Evolutionary conservation across 2,113 vertebrate species (phyloP).

Genomic region (Anarrhichthys ocellatus): DNA sequence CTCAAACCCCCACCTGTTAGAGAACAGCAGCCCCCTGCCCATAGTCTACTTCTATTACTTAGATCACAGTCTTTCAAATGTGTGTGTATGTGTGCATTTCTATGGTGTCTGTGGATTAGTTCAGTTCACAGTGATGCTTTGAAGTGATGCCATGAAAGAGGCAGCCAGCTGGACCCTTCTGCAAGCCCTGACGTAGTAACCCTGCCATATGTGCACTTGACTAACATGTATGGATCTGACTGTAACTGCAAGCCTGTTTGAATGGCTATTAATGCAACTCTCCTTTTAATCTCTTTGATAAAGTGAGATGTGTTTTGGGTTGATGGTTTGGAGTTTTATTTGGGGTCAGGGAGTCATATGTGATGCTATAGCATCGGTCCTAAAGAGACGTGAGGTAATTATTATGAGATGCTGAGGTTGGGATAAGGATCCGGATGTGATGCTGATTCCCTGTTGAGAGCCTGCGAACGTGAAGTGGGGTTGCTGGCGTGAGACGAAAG

Average conservation of each 20-base stretch:
- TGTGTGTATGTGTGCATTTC: constrained; percentile 16
- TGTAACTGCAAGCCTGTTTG: background rate
- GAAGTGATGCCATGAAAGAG: constrained; percentile 57
- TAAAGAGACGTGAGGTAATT: constrained; percentile 3
- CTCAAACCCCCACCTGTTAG: constrained; percentile 51
- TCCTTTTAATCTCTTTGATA: background rate
- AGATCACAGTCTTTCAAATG: constrained; percentile 40
- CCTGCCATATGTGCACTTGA: constrained; percentile 38
- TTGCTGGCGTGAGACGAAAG: background rate
- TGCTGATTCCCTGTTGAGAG: background rate
- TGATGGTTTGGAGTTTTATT: constrained; percentile 13
- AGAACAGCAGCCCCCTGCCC: constrained; percentile 38
- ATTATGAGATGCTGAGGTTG: constrained; percentile 16
- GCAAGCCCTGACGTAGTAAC: constrained; percentile 30
- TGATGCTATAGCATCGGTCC: background rate
- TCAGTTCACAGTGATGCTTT: constrained; percentile 58
- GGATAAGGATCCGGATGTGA: background rate
- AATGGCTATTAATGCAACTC: constrained; percentile 12
- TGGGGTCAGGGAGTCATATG: constrained; percentile 9
- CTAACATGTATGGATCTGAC: constrained; percentile 26
- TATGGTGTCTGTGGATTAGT: constrained; percentile 39
- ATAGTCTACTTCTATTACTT: constrained; percentile 40
- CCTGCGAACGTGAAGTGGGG: constrained; percentile 1
- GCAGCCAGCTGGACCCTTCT: constrained; percentile 47
- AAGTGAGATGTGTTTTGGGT: constrained; percentile 6